phyloP scores from a whole-genome alignment of 1,140 invertebrate genomes.

The Sitodiplosis mosellana region DNA sequence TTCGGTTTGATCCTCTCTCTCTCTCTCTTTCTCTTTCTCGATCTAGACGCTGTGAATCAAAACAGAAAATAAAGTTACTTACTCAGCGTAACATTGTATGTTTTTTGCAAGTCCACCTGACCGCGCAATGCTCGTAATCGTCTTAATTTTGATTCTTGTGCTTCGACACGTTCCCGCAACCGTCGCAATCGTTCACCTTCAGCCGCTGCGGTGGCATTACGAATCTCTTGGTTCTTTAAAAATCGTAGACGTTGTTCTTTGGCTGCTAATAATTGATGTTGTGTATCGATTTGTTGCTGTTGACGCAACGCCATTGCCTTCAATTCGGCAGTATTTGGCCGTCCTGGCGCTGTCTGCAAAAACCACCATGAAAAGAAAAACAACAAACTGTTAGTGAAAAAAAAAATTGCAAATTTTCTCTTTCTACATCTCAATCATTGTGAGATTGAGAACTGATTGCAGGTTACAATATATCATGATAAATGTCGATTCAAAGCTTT shows the following conservation, averaged over 20 bases:
- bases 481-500: too few species aligned
- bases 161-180: constrained; percentile 76
- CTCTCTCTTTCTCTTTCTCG: too few species aligned
- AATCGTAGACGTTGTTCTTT: constrained; percentile 85
- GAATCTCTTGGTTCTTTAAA: constrained; percentile 78
- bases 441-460: too few species aligned
- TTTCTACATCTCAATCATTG: too few species aligned
- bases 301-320: constrained; percentile 89
- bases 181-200: constrained; percentile 74
- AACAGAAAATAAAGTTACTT: constrained; percentile 32
- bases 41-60: too few species aligned
- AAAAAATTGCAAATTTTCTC: too few species aligned
- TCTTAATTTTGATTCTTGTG: constrained; percentile 82
- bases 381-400: background rate
- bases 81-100: constrained; percentile 82
- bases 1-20: too few species aligned
- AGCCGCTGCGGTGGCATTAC: constrained; percentile 41
- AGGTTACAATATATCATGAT: too few species aligned
- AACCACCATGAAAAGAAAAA: too few species aligned
- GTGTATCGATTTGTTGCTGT: constrained; percentile 88
- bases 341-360: constrained; percentile 54
- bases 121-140: constrained; percentile 75
- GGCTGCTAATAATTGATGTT: constrained; percentile 64
- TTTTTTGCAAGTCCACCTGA: constrained; percentile 79
- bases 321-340: constrained; percentile 76